phyloP scores from a whole-genome alignment of 92 coral and sea anemone species.

The Zoanthus gigantus region DNA sequence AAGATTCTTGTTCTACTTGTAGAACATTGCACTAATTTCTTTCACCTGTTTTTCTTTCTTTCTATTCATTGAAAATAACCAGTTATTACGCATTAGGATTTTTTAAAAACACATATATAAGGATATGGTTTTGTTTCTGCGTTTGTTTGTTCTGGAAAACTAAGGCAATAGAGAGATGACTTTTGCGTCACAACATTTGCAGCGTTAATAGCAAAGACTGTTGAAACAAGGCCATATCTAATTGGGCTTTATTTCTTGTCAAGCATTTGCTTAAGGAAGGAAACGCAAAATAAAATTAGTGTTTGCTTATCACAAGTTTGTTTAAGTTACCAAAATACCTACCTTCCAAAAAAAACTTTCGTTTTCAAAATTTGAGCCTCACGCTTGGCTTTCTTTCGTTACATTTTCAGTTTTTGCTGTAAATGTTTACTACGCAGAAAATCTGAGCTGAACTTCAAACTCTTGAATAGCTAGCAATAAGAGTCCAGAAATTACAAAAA shows the following conservation, averaged over 20 bases:
- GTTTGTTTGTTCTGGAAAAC: conserved; percentile 28
- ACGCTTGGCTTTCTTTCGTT: background rate
- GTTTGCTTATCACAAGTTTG: conserved; percentile 7
- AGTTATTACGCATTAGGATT: background rate
- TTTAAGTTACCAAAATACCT: background rate
- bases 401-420: too few relatives aligned
- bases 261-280: conserved; percentile 14
- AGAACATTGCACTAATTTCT: too few relatives aligned
- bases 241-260: background rate
- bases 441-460: too few relatives aligned
- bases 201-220: background rate
- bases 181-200: background rate
- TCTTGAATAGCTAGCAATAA: background rate
- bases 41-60: too few relatives aligned
- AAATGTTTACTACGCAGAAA: too few relatives aligned
- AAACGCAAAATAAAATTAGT: conserved; percentile 11
- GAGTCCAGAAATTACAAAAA: background rate
- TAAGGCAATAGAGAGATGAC: conserved; percentile 13
- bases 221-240: background rate
- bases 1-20: too few relatives aligned
- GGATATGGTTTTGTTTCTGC: background rate
- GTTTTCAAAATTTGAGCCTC: background rate
- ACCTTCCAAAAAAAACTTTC: background rate
- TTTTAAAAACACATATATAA: conserved; percentile 1
- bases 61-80: too few relatives aligned